Conservation (phyloP, 2,888 invertebrate species). For the Pterostichus niger region DNA sequence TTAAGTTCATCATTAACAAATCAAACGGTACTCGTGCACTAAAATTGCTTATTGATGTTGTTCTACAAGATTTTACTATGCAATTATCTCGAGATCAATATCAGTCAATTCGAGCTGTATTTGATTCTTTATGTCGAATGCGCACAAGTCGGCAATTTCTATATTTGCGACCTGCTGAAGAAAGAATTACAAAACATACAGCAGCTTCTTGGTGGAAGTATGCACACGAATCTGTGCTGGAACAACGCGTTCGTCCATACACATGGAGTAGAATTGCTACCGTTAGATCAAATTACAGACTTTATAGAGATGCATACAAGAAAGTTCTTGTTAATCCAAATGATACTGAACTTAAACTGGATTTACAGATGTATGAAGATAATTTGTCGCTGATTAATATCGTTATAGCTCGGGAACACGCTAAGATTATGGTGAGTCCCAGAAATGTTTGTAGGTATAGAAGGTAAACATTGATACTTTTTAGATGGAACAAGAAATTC, state of each 20-base stretch:
- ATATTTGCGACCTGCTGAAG: slow-evolving; percentile 73
- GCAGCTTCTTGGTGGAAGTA: slow-evolving; percentile 85
- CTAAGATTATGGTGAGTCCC: slow-evolving; percentile 84
- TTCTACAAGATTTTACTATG: slow-evolving; percentile 86
- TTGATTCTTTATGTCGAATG: slow-evolving; percentile 82
- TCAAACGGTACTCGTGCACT: slow-evolving; percentile 75
- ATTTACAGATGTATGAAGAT: slow-evolving; percentile 88
- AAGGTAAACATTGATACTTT: background rate
- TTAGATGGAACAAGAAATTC: slow-evolving; percentile 55
- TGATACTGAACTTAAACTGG: slow-evolving; percentile 86
- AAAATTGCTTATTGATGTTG: slow-evolving; percentile 84
- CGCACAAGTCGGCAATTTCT: slow-evolving; percentile 82
- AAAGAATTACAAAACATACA: slow-evolving; percentile 18
- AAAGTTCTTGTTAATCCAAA: slow-evolving; percentile 85
- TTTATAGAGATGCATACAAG: slow-evolving; percentile 86
- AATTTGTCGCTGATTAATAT: slow-evolving; percentile 86
- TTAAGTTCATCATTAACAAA: slow-evolving; percentile 86
- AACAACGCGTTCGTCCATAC: slow-evolving; percentile 86
- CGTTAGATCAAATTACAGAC: slow-evolving; percentile 84
- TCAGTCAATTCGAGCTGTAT: slow-evolving; percentile 80
- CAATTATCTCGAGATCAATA: slow-evolving; percentile 87
- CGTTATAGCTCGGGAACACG: slow-evolving; percentile 88
- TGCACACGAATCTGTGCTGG: slow-evolving; percentile 84
- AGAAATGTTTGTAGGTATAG: slow-evolving; percentile 31
- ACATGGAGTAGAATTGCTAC: slow-evolving; percentile 86